phyloP scores from a whole-genome alignment of 1,140 invertebrate species.

The Macrobrachium nipponense region DNA sequence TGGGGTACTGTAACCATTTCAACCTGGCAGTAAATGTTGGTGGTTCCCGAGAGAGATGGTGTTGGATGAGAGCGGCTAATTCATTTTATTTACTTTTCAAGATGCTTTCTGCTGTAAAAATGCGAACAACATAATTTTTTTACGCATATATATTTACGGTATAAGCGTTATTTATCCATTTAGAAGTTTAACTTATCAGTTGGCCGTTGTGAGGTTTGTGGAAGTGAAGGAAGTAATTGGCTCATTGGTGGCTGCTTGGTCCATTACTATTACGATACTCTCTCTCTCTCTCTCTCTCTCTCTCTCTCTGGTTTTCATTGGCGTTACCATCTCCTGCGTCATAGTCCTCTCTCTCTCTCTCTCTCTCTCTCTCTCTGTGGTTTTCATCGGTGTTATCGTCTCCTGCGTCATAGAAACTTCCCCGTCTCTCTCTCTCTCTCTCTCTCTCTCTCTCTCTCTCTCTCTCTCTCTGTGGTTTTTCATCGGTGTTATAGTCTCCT shows the following conservation, averaged over 20 bases:
- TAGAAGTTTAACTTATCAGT: no score
- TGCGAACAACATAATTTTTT: no score
- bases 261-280: background rate
- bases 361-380: slow-evolving; percentile 15
- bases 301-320: slow-evolving; percentile 13
- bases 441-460: background rate
- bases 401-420: no score
- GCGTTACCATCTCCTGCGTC: background rate
- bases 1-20: no score
- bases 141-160: no score
- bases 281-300: slow-evolving; percentile 17
- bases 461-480: background rate
- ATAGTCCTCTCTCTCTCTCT: background rate
- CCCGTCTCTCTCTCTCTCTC: background rate
- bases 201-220: background rate
- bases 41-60: no score
- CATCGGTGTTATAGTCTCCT: background rate
- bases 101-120: no score
- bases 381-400: background rate
- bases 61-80: no score
- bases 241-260: background rate
- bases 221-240: background rate
- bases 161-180: no score
- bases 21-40: no score
- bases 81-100: no score